These are phyloP conservation scores for Ahaetulla prasina DNA, from an alignment of 2,113 vertebrate genomes.

Conservation along the genomic window DNA sequence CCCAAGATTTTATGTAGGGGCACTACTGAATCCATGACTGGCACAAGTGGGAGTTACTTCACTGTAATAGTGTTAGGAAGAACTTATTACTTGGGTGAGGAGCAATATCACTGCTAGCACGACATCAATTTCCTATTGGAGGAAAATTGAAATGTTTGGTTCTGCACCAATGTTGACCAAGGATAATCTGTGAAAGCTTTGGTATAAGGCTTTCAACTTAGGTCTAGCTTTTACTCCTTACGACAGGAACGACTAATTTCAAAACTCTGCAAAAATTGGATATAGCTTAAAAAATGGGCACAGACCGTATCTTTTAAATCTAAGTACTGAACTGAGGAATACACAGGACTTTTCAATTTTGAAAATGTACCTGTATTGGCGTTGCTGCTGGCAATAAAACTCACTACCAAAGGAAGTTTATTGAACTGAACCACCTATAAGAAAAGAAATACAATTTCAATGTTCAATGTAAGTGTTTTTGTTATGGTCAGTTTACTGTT, in stretches of 20 bases:
- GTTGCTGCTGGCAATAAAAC: constrained; percentile 91
- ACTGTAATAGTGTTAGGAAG: background rate
- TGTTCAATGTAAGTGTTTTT: background rate
- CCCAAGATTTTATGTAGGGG: background rate
- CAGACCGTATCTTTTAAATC: background rate
- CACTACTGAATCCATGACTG: background rate
- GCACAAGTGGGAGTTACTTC: background rate
- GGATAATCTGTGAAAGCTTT: background rate
- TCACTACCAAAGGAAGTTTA: constrained; percentile 92
- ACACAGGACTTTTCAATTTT: background rate
- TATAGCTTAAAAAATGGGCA: background rate
- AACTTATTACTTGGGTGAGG: background rate
- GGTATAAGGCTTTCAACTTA: background rate
- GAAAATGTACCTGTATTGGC: constrained; percentile 87
- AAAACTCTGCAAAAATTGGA: background rate
- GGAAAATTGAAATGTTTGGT: background rate
- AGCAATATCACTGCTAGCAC: background rate
- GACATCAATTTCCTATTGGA: background rate
- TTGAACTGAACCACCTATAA: constrained; percentile 92
- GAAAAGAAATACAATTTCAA: constrained; percentile 13
- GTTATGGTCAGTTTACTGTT: background rate
- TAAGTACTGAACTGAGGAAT: background rate
- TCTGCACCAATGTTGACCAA: background rate
- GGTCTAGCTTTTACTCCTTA: background rate
- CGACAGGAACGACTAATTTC: background rate